These are phyloP conservation scores for Pavo muticus DNA, from an alignment of 2,113 vertebrate genomes.

Conservation along the genomic window DNA sequence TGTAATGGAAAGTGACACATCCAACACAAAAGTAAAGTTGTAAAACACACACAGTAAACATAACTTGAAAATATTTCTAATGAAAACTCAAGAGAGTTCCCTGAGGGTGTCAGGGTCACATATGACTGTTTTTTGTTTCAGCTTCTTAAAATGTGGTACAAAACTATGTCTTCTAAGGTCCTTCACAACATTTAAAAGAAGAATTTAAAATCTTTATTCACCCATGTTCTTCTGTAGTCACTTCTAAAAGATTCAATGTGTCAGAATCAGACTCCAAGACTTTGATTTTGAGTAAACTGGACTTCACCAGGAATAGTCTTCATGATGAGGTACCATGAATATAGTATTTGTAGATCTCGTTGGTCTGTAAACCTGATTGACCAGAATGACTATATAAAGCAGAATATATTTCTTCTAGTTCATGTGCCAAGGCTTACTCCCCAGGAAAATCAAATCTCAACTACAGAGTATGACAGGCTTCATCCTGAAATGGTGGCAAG, in stretches of 20 bases:
- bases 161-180: background rate
- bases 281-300: background rate
- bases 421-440: background rate
- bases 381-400: background rate
- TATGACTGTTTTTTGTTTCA: background rate
- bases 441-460: background rate
- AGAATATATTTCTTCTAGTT: background rate
- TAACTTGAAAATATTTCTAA: background rate
- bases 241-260: background rate
- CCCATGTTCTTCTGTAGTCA: background rate
- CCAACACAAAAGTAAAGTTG: background rate
- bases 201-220: background rate
- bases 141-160: background rate
- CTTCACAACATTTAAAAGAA: background rate
- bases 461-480: background rate
- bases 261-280: background rate
- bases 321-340: background rate
- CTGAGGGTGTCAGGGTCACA: rapidly evolving
- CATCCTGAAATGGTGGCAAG: background rate
- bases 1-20: background rate
- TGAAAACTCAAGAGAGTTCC: background rate
- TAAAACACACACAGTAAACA: background rate
- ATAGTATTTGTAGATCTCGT: background rate
- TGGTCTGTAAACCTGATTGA: background rate
- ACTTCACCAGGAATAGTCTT: background rate